Percentiles rank a stretch among this genome's conserved stretches.
These are phyloP conservation scores for Lepus oiostolus DNA, from an alignment of 2,797 vertebrate species.

Conservation along the genomic window DNA sequence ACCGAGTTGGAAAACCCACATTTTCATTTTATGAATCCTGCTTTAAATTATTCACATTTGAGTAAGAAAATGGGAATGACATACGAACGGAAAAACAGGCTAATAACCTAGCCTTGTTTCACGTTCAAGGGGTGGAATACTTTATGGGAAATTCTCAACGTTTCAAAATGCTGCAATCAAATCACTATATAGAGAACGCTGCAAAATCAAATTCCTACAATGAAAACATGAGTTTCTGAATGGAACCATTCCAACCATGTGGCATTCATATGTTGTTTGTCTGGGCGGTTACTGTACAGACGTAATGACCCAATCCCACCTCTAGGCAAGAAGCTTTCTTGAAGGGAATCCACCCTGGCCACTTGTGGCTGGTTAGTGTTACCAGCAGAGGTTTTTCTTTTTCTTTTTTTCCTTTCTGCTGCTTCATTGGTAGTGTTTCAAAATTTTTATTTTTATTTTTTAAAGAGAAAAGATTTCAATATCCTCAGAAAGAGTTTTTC, in stretches of 20 bases:
- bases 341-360: conserved; percentile 84
- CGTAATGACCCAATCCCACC: conserved; percentile 86
- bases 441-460: conserved; percentile 18
- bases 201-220: conserved; percentile 88
- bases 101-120: conserved; percentile 77
- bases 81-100: conserved; percentile 77
- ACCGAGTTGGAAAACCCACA: conserved; percentile 64
- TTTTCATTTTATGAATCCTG: conserved; percentile 73
- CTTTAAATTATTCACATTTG: conserved; percentile 72
- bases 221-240: conserved; percentile 88
- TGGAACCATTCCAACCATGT: conserved; percentile 90
- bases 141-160: conserved; percentile 86
- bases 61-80: conserved; percentile 77
- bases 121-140: conserved; percentile 80
- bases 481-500: conserved; percentile 40
- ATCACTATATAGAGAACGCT: conserved; percentile 85
- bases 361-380: conserved; percentile 83
- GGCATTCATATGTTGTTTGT: conserved; percentile 88
- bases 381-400: conserved; percentile 38
- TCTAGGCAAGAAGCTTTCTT: conserved; percentile 86
- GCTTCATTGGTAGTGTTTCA: conserved; percentile 69
- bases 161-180: conserved; percentile 86
- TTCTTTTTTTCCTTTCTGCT: neutral
- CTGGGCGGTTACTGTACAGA: conserved; percentile 84
- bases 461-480: conserved; percentile 48